Percentiles rank a stretch among this genome's conserved stretches.
Evolutionary conservation across 2,797 vertebrate species (phyloP).

Genomic region (Yasuhikotakia modesta): DNA sequence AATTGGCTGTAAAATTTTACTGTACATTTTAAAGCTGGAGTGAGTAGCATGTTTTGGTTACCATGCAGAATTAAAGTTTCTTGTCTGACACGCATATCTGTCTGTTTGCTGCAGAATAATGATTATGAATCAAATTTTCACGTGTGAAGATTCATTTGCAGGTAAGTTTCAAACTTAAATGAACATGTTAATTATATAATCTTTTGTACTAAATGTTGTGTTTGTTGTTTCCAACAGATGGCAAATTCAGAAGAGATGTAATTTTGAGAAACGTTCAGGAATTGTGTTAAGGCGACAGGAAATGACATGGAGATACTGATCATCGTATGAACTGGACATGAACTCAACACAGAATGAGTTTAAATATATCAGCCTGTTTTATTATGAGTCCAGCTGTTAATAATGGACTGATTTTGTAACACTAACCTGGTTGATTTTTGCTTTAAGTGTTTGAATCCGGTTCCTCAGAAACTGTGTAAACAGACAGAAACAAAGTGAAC

Average conservation of each 20-base stretch:
- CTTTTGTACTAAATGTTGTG: not conserved
- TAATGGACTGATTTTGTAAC: not conserved
- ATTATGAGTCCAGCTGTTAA: not conserved
- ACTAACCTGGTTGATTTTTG: not conserved
- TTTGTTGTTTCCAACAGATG: slow-evolving; percentile 3
- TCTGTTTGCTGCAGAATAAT: slow-evolving; percentile 30
- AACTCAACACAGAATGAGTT: not conserved
- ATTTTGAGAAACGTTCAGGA: not conserved
- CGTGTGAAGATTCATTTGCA: slow-evolving; percentile 4
- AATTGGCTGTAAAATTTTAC: not conserved
- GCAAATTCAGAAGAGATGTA: not conserved
- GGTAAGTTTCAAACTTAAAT: slow-evolving; percentile 5
- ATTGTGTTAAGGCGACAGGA: not conserved
- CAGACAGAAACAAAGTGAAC: not conserved
- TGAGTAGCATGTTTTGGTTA: not conserved
- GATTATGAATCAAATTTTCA: slow-evolving; percentile 11
- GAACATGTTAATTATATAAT: not conserved
- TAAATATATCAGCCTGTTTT: not conserved
- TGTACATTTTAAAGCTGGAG: too few relatives aligned
- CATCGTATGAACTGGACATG: not conserved
- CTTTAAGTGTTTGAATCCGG: not conserved
- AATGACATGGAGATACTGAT: not conserved
- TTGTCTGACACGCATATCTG: not conserved
- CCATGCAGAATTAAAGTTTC: not conserved
- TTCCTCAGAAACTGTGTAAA: slow-evolving; percentile 22